Conservation (phyloP, 2,113 vertebrate species). For the Pao palembangensis region DNA sequence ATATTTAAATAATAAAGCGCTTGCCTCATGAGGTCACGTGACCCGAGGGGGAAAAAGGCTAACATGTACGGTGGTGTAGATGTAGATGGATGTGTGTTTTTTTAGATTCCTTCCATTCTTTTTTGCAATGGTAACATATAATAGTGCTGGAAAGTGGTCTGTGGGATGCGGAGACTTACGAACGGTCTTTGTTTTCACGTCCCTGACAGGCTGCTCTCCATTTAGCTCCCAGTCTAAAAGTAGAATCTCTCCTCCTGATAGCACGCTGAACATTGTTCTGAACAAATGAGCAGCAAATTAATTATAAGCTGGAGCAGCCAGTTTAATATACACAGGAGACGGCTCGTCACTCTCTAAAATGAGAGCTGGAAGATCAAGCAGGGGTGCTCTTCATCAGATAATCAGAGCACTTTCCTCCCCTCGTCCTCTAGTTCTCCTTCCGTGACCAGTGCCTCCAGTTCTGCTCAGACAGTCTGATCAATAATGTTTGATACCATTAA, state of each 20-base stretch:
- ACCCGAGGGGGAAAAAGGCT: no score
- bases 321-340: slow-evolving; percentile 58
- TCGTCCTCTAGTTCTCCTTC: slow-evolving; percentile 32
- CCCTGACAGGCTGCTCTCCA: neutral
- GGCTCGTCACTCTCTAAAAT: slow-evolving; percentile 50
- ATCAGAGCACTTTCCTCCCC: slow-evolving; percentile 33
- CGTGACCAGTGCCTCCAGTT: slow-evolving; percentile 33
- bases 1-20: no score
- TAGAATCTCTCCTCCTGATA: slow-evolving; percentile 31
- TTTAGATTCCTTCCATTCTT: no score
- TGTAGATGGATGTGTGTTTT: no score
- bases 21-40: no score
- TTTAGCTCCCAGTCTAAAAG: slow-evolving; percentile 22
- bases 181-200: neutral
- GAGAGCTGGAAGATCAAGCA: slow-evolving; percentile 48
- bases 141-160: no score
- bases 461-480: slow-evolving; percentile 46
- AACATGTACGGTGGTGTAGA: no score
- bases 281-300: slow-evolving; percentile 67
- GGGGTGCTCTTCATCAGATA: slow-evolving; percentile 48
- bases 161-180: neutral
- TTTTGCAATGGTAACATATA: no score
- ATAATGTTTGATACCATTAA: slow-evolving; percentile 50
- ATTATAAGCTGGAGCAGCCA: slow-evolving; percentile 53
- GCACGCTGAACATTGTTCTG: slow-evolving; percentile 54